These are phyloP conservation scores for Bibio marci DNA, from an alignment of 2,888 invertebrate genomes.

Conservation along the genomic window DNA sequence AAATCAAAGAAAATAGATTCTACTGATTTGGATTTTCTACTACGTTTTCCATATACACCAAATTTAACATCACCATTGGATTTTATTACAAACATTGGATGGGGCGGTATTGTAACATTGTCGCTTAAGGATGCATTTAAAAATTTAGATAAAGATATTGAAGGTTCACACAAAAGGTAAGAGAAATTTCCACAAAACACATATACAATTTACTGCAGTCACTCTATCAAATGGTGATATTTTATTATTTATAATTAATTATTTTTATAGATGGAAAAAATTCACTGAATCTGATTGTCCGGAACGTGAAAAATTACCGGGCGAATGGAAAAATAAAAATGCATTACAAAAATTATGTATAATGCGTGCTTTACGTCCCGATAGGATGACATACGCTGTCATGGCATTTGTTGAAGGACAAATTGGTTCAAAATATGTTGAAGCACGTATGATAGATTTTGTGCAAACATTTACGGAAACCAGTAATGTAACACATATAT, in stretches of 20 bases:
- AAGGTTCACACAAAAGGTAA: slow-evolving; percentile 64
- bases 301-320: slow-evolving; percentile 84
- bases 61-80: slow-evolving; percentile 60
- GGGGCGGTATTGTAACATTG: slow-evolving; percentile 72
- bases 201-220: too few species aligned
- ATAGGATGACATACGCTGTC: slow-evolving; percentile 82
- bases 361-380: slow-evolving; percentile 77
- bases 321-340: slow-evolving; percentile 88
- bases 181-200: too few species aligned
- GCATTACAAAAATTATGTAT: slow-evolving; percentile 77
- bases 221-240: too few species aligned
- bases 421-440: slow-evolving; percentile 65
- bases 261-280: slow-evolving; percentile 69
- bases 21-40: slow-evolving; percentile 67
- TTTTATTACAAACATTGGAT: slow-evolving; percentile 59
- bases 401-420: slow-evolving; percentile 76
- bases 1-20: slow-evolving; percentile 48
- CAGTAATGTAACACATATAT: slow-evolving; percentile 68
- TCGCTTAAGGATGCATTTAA: slow-evolving; percentile 60
- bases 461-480: slow-evolving; percentile 75
- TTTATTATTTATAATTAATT: neutral
- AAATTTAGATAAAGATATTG: slow-evolving; percentile 78
- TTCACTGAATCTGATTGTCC: slow-evolving; percentile 84
- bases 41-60: slow-evolving; percentile 66
- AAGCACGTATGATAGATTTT: slow-evolving; percentile 63